Base-by-base conservation (phyloP, 2,888 invertebrate species). In the Andrena bucephala region DNA sequence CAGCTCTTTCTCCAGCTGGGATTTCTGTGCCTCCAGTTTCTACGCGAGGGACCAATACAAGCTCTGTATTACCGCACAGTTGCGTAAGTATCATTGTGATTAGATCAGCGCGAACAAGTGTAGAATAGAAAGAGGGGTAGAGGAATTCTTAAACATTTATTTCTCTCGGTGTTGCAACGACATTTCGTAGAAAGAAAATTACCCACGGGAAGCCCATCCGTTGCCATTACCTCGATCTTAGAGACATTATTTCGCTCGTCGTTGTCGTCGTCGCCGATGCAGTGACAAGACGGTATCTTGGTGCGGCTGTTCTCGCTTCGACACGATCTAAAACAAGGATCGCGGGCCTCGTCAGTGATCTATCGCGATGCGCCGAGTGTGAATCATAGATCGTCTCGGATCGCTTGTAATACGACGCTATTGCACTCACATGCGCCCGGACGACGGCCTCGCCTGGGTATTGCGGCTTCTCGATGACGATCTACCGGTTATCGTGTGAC, bases 271-370 rank as follows among this genome's bases (percentile, higher is more conserved):
- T 90, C 89, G 31, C 68, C 77, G 42, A 89, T 83, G 50, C 89
- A 88, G 29, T 90, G 90, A 72, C 91, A 91, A 10, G 89, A 87
- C 27, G 89, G 82, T 42, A 85, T 83, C 88, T 92, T 92, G 42
- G 89, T 60, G 27, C 91, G 92, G 63, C 90, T 91, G 66, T 75
- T 90, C 75, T 93, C 93, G 80, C 93, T 93, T 69, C 93, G 90
- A 81, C 89, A 93, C 8, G 93, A 92, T 81, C 93, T 93, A 81
- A 86, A 89, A 86, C 76, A 86, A 85, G 74, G 24, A 77, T 83
- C 50, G 24, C 82, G 59, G 36, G 50, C 8, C 52, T 52, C 52
- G 20, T 85, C 70, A 68, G 42, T 81, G 72, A 81, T 84, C 73
- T 84, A 85, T 76, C 78, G 54, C 63, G 67, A 78, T 78, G 29